These are phyloP conservation scores for Eupithecia exiguata DNA, from an alignment of 2,888 invertebrate genomes.

Conservation along the genomic window DNA sequence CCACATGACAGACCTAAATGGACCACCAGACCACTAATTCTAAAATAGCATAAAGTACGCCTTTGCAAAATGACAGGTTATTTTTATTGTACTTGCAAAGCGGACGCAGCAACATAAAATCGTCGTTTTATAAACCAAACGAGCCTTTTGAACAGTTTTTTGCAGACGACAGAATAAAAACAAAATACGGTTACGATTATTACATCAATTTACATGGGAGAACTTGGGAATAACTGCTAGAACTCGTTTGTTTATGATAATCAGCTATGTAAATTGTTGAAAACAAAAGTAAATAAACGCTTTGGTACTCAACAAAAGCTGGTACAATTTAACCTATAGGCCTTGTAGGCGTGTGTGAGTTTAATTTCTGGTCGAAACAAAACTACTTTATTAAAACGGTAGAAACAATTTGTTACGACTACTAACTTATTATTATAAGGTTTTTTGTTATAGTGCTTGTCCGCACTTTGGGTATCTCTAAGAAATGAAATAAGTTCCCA, in stretches of 20 bases:
- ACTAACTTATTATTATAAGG: neutral
- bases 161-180: conserved; percentile 19
- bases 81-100: conserved; percentile 20
- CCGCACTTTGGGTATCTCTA: too few species aligned
- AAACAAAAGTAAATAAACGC: conserved; percentile 11
- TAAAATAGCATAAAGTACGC: conserved; percentile 43
- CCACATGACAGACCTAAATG: conserved; percentile 46
- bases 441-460: too few species aligned
- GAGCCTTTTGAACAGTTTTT: conserved; percentile 22
- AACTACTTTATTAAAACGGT: neutral
- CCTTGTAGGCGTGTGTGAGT: neutral
- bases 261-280: neutral
- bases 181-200: conserved; percentile 23
- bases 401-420: neutral
- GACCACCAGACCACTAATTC: conserved; percentile 47
- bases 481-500: too few species aligned
- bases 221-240: conserved; percentile 9
- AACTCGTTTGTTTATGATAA: conserved; percentile 12
- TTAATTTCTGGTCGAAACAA: neutral
- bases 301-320: neutral
- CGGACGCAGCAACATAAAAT: conserved; percentile 18
- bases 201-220: conserved; percentile 18
- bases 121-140: conserved; percentile 19
- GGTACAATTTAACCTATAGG: neutral
- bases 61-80: conserved; percentile 25